These are phyloP conservation scores for Oscarella lobularis DNA, from an alignment of 37 sponge, comb jelly and placozoan species.

Conservation along the genomic window DNA sequence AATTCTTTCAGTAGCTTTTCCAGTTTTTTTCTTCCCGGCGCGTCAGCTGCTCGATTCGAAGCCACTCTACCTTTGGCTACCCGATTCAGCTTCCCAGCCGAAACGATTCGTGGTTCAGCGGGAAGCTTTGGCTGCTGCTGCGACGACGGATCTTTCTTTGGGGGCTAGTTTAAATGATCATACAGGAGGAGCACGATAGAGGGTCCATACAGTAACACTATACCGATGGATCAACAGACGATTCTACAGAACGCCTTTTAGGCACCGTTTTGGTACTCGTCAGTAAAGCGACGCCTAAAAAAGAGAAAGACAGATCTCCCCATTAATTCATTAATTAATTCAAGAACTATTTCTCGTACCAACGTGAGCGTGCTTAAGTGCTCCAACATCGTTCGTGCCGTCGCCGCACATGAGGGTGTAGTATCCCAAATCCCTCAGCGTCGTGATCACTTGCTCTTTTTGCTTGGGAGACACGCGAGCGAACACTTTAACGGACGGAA, in stretches of 20 bases:
- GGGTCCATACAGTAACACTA: too few relatives aligned
- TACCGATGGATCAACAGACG: too few relatives aligned
- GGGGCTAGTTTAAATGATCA: too few relatives aligned
- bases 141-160: too few relatives aligned
- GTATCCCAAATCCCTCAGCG: conserved; percentile 42
- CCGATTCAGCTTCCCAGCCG: not conserved
- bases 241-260: not conserved
- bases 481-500: conserved; percentile 74
- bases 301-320: not conserved
- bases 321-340: not conserved
- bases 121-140: not conserved
- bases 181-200: too few relatives aligned
- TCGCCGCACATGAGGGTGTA: conserved; percentile 99
- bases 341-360: conserved; percentile 49
- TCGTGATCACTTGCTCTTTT: conserved; percentile 75
- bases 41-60: too few relatives aligned
- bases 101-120: not conserved
- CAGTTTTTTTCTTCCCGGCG: not conserved
- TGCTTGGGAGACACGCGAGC: conserved; percentile 95
- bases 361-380: conserved; percentile 95
- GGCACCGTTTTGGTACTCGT: too few relatives aligned
- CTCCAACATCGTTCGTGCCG: conserved; percentile 98
- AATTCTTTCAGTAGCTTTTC: not conserved
- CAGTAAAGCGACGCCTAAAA: conserved; percentile 10
- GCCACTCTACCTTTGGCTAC: not conserved